Percentiles rank a stretch among this genome's conserved stretches.
phyloP scores from a whole-genome alignment of 1,140 invertebrate genomes.

The Hylyphantes graminicola region DNA sequence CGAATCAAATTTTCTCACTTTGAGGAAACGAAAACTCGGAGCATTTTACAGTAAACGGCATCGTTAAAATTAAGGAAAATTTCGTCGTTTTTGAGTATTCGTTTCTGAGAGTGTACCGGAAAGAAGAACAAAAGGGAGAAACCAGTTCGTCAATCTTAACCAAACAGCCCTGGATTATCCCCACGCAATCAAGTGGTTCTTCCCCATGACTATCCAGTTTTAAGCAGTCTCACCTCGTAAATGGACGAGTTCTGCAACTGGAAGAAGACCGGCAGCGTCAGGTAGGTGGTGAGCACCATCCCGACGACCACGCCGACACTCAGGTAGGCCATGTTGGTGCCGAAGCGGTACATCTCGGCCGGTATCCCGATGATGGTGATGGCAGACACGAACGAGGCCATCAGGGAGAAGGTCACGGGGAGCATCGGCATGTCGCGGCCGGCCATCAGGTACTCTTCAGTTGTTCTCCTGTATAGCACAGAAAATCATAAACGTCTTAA shows the following conservation, averaged over 20 bases:
- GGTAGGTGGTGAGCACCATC: slow-evolving; percentile 80
- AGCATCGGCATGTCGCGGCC: slow-evolving; percentile 83
- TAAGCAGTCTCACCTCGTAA: slow-evolving; percentile 79
- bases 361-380: slow-evolving; percentile 69
- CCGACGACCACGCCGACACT: slow-evolving; percentile 70
- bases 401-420: slow-evolving; percentile 82
- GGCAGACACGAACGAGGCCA: slow-evolving; percentile 74
- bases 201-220: neutral
- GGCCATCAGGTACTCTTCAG: slow-evolving; percentile 84
- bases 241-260: slow-evolving; percentile 87
- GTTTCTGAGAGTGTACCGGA: too few relatives aligned
- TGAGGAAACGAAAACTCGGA: too few relatives aligned
- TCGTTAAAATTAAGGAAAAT: too few relatives aligned
- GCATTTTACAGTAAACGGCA: too few relatives aligned
- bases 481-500: too few relatives aligned
- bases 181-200: too few relatives aligned
- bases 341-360: slow-evolving; percentile 66
- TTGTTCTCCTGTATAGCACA: slow-evolving; percentile 76
- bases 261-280: slow-evolving; percentile 91
- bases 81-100: too few relatives aligned
- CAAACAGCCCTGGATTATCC: neutral
- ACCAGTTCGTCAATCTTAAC: too few relatives aligned
- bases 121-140: neutral
- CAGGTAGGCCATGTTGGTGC: slow-evolving; percentile 35
- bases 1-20: too few relatives aligned